Percentiles rank a stretch among this genome's conserved stretches.
Conservation (phyloP, 2,797 vertebrate genomes). For the Crocodylus rhombifer region DNA sequence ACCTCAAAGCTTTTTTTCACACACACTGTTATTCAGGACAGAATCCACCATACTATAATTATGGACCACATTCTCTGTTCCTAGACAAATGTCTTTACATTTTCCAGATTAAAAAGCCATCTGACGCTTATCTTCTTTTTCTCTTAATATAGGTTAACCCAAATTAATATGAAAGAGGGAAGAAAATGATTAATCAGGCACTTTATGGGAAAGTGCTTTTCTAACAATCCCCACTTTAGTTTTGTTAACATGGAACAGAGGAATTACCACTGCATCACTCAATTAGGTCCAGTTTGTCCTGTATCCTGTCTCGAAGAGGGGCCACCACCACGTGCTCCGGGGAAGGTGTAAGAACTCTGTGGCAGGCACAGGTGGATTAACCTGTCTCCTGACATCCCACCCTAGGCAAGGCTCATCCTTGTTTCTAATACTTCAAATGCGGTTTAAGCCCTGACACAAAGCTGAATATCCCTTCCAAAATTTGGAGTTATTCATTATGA, state of each 20-base stretch:
- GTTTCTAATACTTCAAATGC: neutral
- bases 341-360: neutral
- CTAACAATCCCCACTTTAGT: neutral
- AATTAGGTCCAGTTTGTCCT: neutral
- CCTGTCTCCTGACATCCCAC: neutral
- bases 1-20: neutral
- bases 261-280: too few relatives aligned
- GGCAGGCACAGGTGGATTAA: neutral
- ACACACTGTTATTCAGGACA: neutral
- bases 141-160: slow-evolving; percentile 16
- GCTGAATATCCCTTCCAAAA: neutral
- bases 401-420: neutral
- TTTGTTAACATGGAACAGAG: neutral
- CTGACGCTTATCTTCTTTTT: neutral
- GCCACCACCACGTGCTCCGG: neutral
- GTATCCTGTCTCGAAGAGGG: neutral
- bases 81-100: neutral
- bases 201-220: slow-evolving; percentile 14
- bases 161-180: neutral
- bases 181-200: slow-evolving; percentile 27
- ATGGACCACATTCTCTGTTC: neutral
- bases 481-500: neutral
- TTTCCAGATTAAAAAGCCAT: slow-evolving; percentile 43
- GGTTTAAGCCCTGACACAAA: neutral
- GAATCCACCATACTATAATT: neutral